These are phyloP conservation scores for Strix uralensis DNA, from an alignment of 2,113 vertebrate species.

Conservation along the genomic window DNA sequence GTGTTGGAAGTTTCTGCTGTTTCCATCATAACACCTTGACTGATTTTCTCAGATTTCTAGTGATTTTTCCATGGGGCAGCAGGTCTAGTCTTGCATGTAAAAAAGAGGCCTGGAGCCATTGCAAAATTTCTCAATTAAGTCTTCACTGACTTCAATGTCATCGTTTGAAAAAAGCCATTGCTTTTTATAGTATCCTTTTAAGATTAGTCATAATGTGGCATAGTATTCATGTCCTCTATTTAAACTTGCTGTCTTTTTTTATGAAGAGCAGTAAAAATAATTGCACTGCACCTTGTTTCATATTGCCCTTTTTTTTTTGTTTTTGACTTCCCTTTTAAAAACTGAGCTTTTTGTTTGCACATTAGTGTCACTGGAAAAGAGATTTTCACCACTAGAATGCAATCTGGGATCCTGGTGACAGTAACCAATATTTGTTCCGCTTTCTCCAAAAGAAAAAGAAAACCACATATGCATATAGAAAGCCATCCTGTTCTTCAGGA, in stretches of 20 bases:
- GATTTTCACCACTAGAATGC: not conserved
- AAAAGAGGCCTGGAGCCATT: not conserved
- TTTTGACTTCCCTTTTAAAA: not conserved
- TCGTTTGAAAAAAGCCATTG: not conserved
- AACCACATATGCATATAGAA: not conserved
- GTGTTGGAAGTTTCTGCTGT: not conserved
- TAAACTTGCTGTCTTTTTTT: not conserved
- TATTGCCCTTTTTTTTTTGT: not conserved
- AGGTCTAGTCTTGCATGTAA: not conserved
- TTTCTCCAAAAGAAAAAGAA: not conserved
- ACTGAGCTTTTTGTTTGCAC: not conserved
- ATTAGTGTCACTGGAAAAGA: not conserved
- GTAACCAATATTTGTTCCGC: slow-evolving; percentile 9
- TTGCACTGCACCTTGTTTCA: not conserved
- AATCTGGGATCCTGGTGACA: not conserved
- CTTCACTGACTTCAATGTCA: not conserved
- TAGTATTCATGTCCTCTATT: not conserved
- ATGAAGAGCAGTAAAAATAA: not conserved
- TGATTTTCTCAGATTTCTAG: not conserved
- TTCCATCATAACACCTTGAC: not conserved
- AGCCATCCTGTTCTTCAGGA: not conserved
- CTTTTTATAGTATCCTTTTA: slow-evolving; percentile 3
- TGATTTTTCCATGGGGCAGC: not conserved
- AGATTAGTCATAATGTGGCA: not conserved
- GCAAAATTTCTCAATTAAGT: not conserved